Evolutionary conservation across 2,888 invertebrate species (phyloP), one percentile per base, ranked within the genome.

Genomic region (Rugalucina vietnamica): DNA sequence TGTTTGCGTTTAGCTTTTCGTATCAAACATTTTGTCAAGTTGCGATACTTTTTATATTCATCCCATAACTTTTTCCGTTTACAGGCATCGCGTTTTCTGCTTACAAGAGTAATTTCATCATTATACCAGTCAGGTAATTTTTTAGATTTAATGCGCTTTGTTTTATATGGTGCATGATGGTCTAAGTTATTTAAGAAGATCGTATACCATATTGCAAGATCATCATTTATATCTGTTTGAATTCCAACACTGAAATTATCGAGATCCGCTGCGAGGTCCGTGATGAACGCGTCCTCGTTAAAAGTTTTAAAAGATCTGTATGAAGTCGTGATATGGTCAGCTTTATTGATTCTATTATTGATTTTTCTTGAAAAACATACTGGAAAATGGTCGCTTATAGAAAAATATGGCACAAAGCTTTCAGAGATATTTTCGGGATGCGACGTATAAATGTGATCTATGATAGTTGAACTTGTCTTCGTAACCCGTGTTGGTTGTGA

Each of bases 401-500:
- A 43, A 43, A n/a, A 29, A 27, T 39, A 18, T 24, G 72, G 24
- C 24, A 73, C 49, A 43, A 73, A 73, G 49, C 72, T n/a, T 24
- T 73, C 72, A 12, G 43, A 27, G 10, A 43, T 24, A 71, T 36
- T 36, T 34, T 37, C 37, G n/a, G 71, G 36, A 37, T 34, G 34
- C 14, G 34, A 36, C 5, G 71, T 36, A 37, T 71, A 71, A 8
- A 71, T 37, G n/a, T 71, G 21, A 73, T 73, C 72, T 24, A 49
- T 73, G 43, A 73, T 43, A 27, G 73, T 43, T 5, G 73, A 34
- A 18, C 43, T 43, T 43, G 43, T 39, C 49, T 39, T 5, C 18
- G 72, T 73, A 27, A 73, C 72, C 3, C 72, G 39, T 24, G 72
- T 73, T 21, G 72, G 72, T n/a, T 73, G 43, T 10, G 3, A 29